Conservation (phyloP, 2,113 vertebrate genomes). For the Epinephelus fuscoguttatus region DNA sequence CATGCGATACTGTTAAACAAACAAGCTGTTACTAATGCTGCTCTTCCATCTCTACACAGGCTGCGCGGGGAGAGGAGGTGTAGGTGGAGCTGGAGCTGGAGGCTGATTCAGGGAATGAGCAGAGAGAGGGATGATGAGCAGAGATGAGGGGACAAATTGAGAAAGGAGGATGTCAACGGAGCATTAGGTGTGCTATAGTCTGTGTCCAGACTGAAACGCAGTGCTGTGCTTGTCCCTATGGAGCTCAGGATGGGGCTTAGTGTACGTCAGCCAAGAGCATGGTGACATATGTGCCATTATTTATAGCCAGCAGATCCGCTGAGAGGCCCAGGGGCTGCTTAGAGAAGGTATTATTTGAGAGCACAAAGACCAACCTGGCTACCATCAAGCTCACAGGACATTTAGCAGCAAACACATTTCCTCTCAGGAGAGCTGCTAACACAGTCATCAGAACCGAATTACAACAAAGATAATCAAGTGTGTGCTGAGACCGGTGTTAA, state of each 20-base stretch:
- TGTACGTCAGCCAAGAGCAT: constrained; percentile 61
- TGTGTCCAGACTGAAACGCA: constrained; percentile 11
- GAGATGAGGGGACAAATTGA: background rate
- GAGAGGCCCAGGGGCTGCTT: constrained; percentile 70
- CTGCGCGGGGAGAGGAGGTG: background rate
- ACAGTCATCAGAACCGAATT: constrained; percentile 28
- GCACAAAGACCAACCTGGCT: constrained; percentile 61
- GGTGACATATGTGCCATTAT: constrained; percentile 77
- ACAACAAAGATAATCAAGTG: background rate
- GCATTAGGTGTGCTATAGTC: background rate
- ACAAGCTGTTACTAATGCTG: constrained; percentile 13
- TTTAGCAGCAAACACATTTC: background rate
- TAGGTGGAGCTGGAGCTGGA: constrained; percentile 1
- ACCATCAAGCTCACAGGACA: constrained; percentile 24
- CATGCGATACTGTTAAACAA: constrained; percentile 27
- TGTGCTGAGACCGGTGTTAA: constrained; percentile 1
- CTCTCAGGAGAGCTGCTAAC: constrained; percentile 20
- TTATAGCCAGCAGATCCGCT: constrained; percentile 78
- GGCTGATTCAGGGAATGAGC: background rate
- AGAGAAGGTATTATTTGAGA: constrained; percentile 69
- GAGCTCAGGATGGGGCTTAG: constrained; percentile 65
- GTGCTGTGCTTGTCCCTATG: constrained; percentile 20
- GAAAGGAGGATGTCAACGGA: background rate
- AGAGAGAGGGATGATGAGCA: background rate
- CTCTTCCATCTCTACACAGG: constrained; percentile 4